phyloP scores from a whole-genome alignment of 2,113 vertebrate species.

The Gymnogyps californianus region DNA sequence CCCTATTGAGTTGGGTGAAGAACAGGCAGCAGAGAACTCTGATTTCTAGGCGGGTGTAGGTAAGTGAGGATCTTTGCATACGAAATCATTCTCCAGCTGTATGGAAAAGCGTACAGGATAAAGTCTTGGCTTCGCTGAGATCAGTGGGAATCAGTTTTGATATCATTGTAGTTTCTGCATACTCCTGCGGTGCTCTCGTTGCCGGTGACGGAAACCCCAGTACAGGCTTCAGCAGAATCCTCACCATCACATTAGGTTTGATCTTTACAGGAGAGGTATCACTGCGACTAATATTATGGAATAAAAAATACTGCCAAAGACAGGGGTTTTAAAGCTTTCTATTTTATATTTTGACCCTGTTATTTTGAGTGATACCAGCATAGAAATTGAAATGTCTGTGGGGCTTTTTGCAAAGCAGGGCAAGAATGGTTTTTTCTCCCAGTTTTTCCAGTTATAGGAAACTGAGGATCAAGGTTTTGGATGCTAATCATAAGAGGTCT shows the following conservation, averaged over 20 bases:
- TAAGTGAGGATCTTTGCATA: neutral
- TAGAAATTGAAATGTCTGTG: neutral
- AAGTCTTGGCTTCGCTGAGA: neutral
- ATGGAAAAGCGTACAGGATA: neutral
- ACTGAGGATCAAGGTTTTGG: neutral
- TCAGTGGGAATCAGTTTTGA: neutral
- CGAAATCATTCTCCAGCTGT: neutral
- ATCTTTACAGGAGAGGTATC: neutral
- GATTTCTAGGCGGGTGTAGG: neutral
- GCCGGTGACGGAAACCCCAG: neutral
- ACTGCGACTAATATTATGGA: neutral
- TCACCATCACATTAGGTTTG: neutral
- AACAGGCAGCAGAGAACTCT: neutral
- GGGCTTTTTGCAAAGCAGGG: neutral
- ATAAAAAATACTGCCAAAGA: neutral
- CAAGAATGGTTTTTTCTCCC: neutral
- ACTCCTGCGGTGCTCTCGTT: neutral
- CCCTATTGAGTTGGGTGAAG: neutral
- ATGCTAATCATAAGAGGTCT: neutral
- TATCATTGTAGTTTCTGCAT: neutral
- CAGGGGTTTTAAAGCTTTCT: neutral
- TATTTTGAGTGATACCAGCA: neutral
- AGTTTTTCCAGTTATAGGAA: neutral
- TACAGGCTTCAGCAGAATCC: neutral
- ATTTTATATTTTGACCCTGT: conserved; percentile 8